Evolutionary conservation across 2,888 invertebrate species (phyloP).

Genomic region (Zootermopsis nevadensis): DNA sequence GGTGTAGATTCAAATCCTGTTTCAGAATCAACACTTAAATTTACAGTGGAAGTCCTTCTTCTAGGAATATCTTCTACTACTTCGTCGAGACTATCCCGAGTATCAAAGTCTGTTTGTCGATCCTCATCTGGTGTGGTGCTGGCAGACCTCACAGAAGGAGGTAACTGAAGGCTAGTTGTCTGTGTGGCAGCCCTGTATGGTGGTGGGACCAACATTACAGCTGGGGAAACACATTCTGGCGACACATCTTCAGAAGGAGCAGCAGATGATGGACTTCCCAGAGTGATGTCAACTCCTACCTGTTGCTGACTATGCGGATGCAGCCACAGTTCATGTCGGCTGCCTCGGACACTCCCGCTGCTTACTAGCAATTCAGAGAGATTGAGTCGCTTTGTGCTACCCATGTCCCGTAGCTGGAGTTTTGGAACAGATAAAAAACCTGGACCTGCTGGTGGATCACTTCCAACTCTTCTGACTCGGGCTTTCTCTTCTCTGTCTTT

Average conservation of each 20-base stretch:
- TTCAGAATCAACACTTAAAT: slow-evolving; percentile 1
- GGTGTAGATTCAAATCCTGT: background rate
- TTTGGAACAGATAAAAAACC: slow-evolving; percentile 39
- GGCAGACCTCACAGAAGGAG: background rate
- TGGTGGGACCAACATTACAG: slow-evolving; percentile 57
- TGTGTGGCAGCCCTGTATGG: slow-evolving; percentile 53
- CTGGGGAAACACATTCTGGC: slow-evolving; percentile 56
- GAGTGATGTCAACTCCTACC: background rate
- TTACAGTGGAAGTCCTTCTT: background rate
- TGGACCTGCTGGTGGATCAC: slow-evolving; percentile 12
- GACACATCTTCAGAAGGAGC: slow-evolving; percentile 53
- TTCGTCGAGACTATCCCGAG: background rate
- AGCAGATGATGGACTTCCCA: slow-evolving; percentile 32
- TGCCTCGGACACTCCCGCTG: slow-evolving; percentile 14
- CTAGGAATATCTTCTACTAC: background rate
- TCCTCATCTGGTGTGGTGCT: background rate
- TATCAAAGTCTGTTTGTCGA: background rate
- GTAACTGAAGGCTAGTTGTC: background rate
- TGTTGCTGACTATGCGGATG: slow-evolving; percentile 12
- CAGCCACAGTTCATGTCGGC: slow-evolving; percentile 41
- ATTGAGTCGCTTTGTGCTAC: slow-evolving; percentile 50
- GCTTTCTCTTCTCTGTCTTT: background rate
- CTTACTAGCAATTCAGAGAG: slow-evolving; percentile 40
- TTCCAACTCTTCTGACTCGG: slow-evolving; percentile 23
- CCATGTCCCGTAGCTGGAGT: slow-evolving; percentile 43